Base-by-base conservation (phyloP, 2,888 invertebrate genomes). In the Caprella mutica region DNA sequence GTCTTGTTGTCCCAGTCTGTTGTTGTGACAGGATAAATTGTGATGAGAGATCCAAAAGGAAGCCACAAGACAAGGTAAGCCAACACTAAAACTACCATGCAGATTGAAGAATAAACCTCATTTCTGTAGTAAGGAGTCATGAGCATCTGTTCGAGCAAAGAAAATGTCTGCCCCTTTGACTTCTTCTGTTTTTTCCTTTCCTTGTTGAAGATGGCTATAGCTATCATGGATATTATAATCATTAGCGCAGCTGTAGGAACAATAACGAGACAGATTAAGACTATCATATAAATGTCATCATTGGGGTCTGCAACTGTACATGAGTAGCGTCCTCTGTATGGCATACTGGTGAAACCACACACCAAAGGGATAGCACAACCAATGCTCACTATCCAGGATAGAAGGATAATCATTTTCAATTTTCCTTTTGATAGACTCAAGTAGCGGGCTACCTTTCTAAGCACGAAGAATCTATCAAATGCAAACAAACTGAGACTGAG, bases 291-390 rank as follows among this genome's bases (percentile, higher is more conserved):
- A 21, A 52, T 59, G 19, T 64, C 61, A 19, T 60, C 59, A 9
- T 38, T 43, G 1, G 58, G 63, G 52, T 66, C 65, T 29, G 64
- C 56, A 5, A 65, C 53, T 3, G 59, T 55, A 42, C 69, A 69
- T 9, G 66, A 62, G 54, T 67, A 67, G 17, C 69, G 63, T 5
- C 61, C 56, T 3, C 63, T 63, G 55, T 66, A 67, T 5, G 66
- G 59, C 14, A 65, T 50, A 12, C 64, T 61, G 6, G 39, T n/a
- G 48, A 61, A 57, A 39, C 61, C 61, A n/a, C 65, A 30, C 5
- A 66, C 40, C 26, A 68, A 26, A n/a, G 69, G 68, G 2, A 62
- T 33, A 19, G 67, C 51, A 27, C 68, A 38, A 12, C 61, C 17
- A 24, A 66, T 38, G 5, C 66, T 61, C 6, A 63, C 52, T 1